A percentile compares a stretch with the other conserved stretches of the same genome.
Evolutionary conservation across 2,113 vertebrate genomes (phyloP).

Genomic region (Heliornis fulica): DNA sequence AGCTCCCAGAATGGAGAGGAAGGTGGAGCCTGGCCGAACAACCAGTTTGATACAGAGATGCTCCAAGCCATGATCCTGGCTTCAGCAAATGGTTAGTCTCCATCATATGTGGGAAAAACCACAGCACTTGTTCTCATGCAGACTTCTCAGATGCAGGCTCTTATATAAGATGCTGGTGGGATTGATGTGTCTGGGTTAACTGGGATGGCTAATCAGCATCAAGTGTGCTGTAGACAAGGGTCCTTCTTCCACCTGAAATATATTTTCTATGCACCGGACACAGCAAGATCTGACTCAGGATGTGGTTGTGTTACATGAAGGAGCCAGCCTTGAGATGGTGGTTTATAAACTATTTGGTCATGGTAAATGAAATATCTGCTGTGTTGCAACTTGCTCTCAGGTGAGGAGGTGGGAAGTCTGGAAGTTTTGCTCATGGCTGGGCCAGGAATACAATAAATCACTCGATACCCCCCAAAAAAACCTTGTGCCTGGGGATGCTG

Average conservation of each 20-base stretch:
- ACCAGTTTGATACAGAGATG: slow-evolving; percentile 95
- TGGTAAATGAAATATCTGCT: not conserved
- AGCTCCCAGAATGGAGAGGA: slow-evolving; percentile 87
- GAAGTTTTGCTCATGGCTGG: not conserved
- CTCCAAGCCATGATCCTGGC: slow-evolving; percentile 96
- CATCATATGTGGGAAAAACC: not conserved
- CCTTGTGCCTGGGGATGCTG: rapidly evolving
- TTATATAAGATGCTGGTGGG: not conserved
- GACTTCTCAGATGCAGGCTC: not conserved
- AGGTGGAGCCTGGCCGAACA: slow-evolving; percentile 96
- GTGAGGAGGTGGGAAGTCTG: not conserved
- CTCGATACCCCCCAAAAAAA: not conserved
- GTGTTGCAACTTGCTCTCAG: not conserved
- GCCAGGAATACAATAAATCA: not conserved
- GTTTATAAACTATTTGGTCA: not conserved
- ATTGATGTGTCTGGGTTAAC: not conserved
- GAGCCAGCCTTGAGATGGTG: not conserved
- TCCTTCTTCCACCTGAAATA: not conserved
- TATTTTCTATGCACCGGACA: too few species aligned
- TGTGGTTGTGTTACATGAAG: not conserved
- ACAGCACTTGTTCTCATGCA: rapidly evolving
- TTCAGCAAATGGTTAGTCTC: slow-evolving; percentile 89
- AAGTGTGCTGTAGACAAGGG: not conserved
- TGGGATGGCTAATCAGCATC: not conserved
- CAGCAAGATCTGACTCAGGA: rapidly evolving